Evolutionary conservation across 1,140 invertebrate genomes (phyloP).

Genomic region (Apocrypta bakeri): DNA sequence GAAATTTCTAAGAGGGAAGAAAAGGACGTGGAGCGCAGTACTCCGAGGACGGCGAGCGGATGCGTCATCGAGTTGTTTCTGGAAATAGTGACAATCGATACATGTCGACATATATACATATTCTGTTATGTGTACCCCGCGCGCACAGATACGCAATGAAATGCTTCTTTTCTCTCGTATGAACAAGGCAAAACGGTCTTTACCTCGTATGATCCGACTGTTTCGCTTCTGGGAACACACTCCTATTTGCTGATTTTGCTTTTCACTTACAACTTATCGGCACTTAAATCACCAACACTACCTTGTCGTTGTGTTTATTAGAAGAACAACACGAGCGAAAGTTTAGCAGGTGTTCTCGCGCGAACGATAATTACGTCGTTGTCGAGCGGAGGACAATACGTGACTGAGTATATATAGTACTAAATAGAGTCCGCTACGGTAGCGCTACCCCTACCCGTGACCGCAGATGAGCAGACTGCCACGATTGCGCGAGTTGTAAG

Average conservation of each 20-base stretch:
- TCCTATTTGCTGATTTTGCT: not conserved
- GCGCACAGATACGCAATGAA: not conserved
- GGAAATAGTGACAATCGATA: constrained; percentile 62
- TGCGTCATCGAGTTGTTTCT: constrained; percentile 61
- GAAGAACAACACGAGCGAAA: not conserved
- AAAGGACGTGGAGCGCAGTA: not conserved
- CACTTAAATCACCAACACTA: not conserved
- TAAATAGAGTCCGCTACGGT: too few species aligned
- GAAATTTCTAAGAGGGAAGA: not conserved
- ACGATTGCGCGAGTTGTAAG: not conserved
- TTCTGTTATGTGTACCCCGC: not conserved
- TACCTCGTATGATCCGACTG: constrained; percentile 2
- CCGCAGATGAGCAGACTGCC: too few species aligned
- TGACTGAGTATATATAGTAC: not conserved
- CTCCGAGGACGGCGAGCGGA: constrained; percentile 31
- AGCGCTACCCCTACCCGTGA: too few species aligned
- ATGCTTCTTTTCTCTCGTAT: not conserved
- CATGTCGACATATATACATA: not conserved
- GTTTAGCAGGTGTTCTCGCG: not conserved
- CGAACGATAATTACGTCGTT: not conserved
- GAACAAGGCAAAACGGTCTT: not conserved
- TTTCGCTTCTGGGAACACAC: not conserved
- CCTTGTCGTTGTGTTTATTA: not conserved
- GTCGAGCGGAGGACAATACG: not conserved
- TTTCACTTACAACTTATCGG: not conserved